Evolutionary conservation across 2,888 invertebrate species (phyloP).

Genomic region (Epiblema foenella): DNA sequence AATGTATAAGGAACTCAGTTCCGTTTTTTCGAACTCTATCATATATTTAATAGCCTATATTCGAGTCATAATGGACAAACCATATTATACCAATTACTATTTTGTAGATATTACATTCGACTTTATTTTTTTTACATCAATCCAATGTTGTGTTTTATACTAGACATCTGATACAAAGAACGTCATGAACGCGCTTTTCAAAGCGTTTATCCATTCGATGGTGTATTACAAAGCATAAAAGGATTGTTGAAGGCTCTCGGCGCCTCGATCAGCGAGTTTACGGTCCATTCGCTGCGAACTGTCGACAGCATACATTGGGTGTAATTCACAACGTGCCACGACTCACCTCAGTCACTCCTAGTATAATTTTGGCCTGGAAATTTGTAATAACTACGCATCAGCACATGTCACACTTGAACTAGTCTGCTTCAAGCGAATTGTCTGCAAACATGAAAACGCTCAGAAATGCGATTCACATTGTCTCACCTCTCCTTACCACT

Average conservation of each 20-base stretch:
- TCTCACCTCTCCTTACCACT: no score
- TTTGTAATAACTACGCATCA: neutral
- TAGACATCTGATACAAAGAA: constrained; percentile 37
- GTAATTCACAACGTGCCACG: neutral
- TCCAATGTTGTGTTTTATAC: constrained; percentile 27
- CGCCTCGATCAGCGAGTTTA: constrained; percentile 58
- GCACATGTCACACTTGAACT: neutral
- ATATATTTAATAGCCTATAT: neutral
- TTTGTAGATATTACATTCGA: neutral
- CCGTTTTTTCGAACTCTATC: neutral
- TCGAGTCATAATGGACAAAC: neutral
- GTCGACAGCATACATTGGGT: constrained; percentile 50
- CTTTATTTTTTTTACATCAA: neutral
- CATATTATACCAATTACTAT: neutral
- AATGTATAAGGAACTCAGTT: neutral
- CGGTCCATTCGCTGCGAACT: constrained; percentile 56
- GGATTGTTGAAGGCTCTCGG: constrained; percentile 59
- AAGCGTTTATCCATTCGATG: constrained; percentile 53
- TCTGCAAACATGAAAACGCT: no score
- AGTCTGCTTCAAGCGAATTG: neutral
- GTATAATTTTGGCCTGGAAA: neutral
- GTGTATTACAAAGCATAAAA: constrained; percentile 57
- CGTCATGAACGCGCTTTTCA: constrained; percentile 54
- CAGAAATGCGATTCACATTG: no score
- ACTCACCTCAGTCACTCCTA: neutral